Percentiles rank a stretch among this genome's conserved stretches.
Evolutionary conservation across 2,797 vertebrate species (phyloP).

Genomic region (Coranthus polyacanthus): DNA sequence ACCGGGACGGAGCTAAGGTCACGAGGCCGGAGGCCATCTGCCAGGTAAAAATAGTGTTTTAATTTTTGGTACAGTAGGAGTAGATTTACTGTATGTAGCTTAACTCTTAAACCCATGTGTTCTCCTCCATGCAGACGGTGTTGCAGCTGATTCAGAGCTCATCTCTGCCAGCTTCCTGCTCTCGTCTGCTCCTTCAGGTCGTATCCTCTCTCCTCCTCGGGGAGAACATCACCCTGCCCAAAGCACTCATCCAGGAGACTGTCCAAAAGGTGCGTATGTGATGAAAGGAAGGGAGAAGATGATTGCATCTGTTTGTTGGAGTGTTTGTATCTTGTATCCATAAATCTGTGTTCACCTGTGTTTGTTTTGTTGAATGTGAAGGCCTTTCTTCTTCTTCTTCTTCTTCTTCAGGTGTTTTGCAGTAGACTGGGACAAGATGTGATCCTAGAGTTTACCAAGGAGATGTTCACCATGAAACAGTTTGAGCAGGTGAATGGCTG

Average conservation of each 20-base stretch:
- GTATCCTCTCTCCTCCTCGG: slow-evolving; percentile 89
- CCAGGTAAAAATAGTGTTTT: slow-evolving; percentile 79
- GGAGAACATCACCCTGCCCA: slow-evolving; percentile 87
- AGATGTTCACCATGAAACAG: slow-evolving; percentile 92
- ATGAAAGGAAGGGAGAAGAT: background rate
- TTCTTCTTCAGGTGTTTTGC: slow-evolving; percentile 86
- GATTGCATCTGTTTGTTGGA: background rate
- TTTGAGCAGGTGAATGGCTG: slow-evolving; percentile 91
- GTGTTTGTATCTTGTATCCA: background rate
- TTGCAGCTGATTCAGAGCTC: slow-evolving; percentile 81
- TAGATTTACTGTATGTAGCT: background rate
- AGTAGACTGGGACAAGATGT: slow-evolving; percentile 85
- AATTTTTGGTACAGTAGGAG: background rate
- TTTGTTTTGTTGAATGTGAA: background rate
- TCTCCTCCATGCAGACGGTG: slow-evolving; percentile 78
- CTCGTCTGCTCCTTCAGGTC: slow-evolving; percentile 86
- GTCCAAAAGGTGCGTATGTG: slow-evolving; percentile 87
- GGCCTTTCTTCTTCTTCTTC: background rate
- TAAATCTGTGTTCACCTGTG: too few relatives aligned
- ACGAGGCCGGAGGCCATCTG: slow-evolving; percentile 87
- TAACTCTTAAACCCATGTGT: background rate
- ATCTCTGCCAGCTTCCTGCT: slow-evolving; percentile 84
- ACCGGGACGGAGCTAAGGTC: slow-evolving; percentile 90
- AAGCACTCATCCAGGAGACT: slow-evolving; percentile 83
- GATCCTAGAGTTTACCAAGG: slow-evolving; percentile 91